Conservation (phyloP, 1,140 invertebrate genomes). For the Diprion similis region DNA sequence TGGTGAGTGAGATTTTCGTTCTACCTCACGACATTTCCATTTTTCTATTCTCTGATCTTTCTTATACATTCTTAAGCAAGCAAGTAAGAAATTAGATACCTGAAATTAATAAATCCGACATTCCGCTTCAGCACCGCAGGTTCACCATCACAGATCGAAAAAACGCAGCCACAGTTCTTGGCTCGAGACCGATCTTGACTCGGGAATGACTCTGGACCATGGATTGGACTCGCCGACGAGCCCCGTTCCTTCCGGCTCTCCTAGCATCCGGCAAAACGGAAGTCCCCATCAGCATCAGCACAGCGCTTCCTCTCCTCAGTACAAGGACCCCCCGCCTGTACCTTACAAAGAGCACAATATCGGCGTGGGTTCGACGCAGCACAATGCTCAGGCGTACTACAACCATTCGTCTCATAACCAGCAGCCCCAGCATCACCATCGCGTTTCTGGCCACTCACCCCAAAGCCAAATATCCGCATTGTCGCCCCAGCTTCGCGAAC, state of each 20-base stretch:
- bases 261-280: slow-evolving; percentile 38
- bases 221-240: slow-evolving; percentile 56
- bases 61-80: background rate
- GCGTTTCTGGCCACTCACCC: slow-evolving; percentile 22
- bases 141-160: slow-evolving; percentile 49
- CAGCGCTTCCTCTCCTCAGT: slow-evolving; percentile 27
- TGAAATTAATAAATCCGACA: slow-evolving; percentile 9
- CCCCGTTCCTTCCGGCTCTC: slow-evolving; percentile 39
- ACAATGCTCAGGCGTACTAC: background rate
- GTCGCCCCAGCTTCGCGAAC: slow-evolving; percentile 49
- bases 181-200: slow-evolving; percentile 91
- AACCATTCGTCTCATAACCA: slow-evolving; percentile 28
- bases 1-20: slow-evolving; percentile 26
- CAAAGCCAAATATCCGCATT: slow-evolving; percentile 44
- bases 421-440: slow-evolving; percentile 24
- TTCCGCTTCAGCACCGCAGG: slow-evolving; percentile 37
- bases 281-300: slow-evolving; percentile 36
- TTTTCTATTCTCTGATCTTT: background rate
- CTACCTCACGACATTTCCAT: slow-evolving; percentile 12
- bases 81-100: background rate
- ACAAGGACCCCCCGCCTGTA: slow-evolving; percentile 35
- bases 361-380: slow-evolving; percentile 23
- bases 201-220: slow-evolving; percentile 72
- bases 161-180: slow-evolving; percentile 68
- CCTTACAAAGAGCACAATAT: slow-evolving; percentile 30